These are phyloP conservation scores for Solen grandis DNA, from an alignment of 1,140 invertebrate genomes.

Conservation along the genomic window DNA sequence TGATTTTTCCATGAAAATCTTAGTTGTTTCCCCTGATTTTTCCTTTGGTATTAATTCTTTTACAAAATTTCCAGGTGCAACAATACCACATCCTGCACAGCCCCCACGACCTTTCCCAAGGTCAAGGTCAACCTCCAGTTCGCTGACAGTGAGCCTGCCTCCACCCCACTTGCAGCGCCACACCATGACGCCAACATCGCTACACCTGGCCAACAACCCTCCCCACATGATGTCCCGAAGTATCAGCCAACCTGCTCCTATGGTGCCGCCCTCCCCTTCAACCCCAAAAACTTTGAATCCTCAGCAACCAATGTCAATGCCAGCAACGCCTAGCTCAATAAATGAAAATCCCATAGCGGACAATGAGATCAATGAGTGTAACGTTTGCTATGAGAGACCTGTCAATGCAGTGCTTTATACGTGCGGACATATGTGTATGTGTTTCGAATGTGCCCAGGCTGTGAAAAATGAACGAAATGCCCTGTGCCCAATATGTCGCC, in stretches of 20 bases:
- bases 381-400: slow-evolving; percentile 95
- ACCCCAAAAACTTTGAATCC: slow-evolving; percentile 48
- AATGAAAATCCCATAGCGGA: slow-evolving; percentile 56
- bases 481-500: slow-evolving; percentile 96
- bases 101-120: slow-evolving; percentile 65
- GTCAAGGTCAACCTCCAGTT: slow-evolving; percentile 64
- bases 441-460: slow-evolving; percentile 95
- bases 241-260: slow-evolving; percentile 45
- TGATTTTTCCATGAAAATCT: too few species aligned
- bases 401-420: slow-evolving; percentile 97
- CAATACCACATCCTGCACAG: slow-evolving; percentile 57
- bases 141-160: slow-evolving; percentile 67
- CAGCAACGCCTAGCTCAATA: slow-evolving; percentile 60
- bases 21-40: too few species aligned
- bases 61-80: slow-evolving; percentile 62
- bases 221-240: slow-evolving; percentile 39
- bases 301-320: slow-evolving; percentile 58
- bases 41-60: neutral
- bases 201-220: slow-evolving; percentile 26
- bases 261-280: slow-evolving; percentile 53
- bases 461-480: slow-evolving; percentile 86
- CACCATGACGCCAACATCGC: slow-evolving; percentile 32
- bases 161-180: slow-evolving; percentile 58
- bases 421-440: slow-evolving; percentile 99
- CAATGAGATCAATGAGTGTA: slow-evolving; percentile 84